Evolutionary conservation across 2,888 invertebrate genomes (phyloP).

Genomic region (Hyalella azteca): DNA sequence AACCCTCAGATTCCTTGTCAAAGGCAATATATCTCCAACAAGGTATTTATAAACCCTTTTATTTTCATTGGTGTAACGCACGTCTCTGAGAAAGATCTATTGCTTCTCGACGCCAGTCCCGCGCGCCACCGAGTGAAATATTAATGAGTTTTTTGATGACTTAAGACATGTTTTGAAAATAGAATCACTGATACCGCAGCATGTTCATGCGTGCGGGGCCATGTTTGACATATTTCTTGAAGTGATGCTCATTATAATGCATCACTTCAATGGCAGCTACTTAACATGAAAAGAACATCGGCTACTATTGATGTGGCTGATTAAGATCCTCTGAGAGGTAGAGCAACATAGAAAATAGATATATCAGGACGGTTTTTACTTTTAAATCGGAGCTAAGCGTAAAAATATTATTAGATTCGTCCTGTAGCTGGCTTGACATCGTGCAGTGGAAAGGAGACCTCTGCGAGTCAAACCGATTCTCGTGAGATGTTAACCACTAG

Average conservation of each 20-base stretch:
- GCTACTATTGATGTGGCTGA: too few relatives aligned
- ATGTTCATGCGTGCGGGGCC: not conserved
- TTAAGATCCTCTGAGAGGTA: too few relatives aligned
- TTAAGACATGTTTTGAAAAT: conserved; percentile 33
- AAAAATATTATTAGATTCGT: too few relatives aligned
- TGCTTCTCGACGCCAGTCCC: conserved; percentile 30
- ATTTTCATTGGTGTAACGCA: conserved; percentile 39
- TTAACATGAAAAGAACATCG: too few relatives aligned
- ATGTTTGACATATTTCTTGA: not conserved
- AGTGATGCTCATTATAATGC: not conserved
- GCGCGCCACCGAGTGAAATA: conserved; percentile 19
- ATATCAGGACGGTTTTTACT: too few relatives aligned
- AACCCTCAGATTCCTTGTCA: conserved; percentile 38
- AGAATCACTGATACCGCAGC: conserved; percentile 4
- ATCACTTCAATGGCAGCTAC: too few relatives aligned
- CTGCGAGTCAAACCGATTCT: too few relatives aligned
- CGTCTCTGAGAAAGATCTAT: conserved; percentile 37
- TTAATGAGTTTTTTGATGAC: conserved; percentile 38
- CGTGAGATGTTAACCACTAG: too few relatives aligned
- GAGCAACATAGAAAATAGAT: too few relatives aligned
- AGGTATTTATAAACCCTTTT: conserved; percentile 37
- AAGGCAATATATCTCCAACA: conserved; percentile 34
- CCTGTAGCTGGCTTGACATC: too few relatives aligned
- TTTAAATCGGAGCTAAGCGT: too few relatives aligned
- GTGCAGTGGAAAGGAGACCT: too few relatives aligned